Conservation (phyloP, 92 coral and sea anemone species). For the Siderastrea radians region DNA sequence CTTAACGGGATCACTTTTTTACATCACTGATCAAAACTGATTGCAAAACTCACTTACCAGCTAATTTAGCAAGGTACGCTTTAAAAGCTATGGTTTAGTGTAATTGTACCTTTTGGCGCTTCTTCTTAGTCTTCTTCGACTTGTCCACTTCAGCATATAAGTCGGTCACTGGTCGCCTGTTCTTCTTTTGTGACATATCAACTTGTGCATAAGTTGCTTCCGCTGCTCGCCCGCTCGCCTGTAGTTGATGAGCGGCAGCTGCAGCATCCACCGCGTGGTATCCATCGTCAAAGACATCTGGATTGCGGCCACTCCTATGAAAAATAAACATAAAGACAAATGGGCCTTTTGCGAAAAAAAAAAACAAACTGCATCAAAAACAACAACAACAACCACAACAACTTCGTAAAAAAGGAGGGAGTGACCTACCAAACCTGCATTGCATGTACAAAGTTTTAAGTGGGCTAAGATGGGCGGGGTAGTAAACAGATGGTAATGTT, state of each 20-base stretch:
- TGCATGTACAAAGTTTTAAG: too few species aligned
- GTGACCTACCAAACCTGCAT: too few species aligned
- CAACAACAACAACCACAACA: background rate
- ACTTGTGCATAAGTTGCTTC: conserved; percentile 26
- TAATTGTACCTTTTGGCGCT: background rate
- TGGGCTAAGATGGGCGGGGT: too few species aligned
- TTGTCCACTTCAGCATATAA: conserved; percentile 31
- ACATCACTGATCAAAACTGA: too few species aligned
- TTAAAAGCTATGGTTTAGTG: background rate
- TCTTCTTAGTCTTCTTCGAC: conserved; percentile 30
- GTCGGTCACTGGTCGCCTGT: conserved; percentile 5
- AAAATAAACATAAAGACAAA: background rate
- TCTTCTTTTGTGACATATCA: background rate
- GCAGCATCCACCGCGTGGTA: conserved; percentile 7
- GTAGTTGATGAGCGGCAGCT: conserved; percentile 16
- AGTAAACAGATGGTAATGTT: too few species aligned
- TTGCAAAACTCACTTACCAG: too few species aligned
- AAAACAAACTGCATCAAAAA: background rate
- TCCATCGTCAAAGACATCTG: conserved; percentile 9
- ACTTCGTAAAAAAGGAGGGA: too few species aligned
- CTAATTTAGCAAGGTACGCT: too few species aligned
- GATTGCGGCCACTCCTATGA: conserved; percentile 6
- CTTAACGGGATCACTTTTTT: too few species aligned
- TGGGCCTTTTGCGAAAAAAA: background rate
- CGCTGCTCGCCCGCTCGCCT: background rate